Base-by-base conservation (phyloP, 2,113 vertebrate genomes). In the Ranitomeya variabilis region DNA sequence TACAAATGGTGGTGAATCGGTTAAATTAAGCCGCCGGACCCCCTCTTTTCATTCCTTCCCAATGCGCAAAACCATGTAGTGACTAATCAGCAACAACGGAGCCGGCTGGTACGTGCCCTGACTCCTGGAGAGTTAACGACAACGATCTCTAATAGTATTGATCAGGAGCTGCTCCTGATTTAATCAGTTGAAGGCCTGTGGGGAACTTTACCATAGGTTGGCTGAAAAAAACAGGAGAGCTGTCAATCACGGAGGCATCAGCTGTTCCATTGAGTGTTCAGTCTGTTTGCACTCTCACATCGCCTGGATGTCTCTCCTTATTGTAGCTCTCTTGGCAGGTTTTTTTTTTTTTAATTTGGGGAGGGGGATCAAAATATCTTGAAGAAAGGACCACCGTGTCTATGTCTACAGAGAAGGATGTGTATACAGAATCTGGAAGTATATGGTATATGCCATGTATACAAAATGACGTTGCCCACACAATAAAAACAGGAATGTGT, bases 191-290 rank as follows among this genome's bases (percentile, higher is more conserved):
- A 52, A 76, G 86, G 86, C 87, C 89, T 84, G 71, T 45, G 69
- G 80, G 78, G 23, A 19, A 92, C 91, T 91, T 93, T 91, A 92
- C 87, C 93, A 89, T 90, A 90, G 92, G 87, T 91, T 92, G 91
- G 92, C 94, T 92, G 91, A 93, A 92, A 92, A 31, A 93, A 94
- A 94, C 91, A 90, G 93, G 89, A 83, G 90, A 89, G 90, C 91
- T 94, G 94, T 95, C 93, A 93, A 93, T 95, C 94, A 94, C 88
- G 8, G 12, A 54, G 37, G 81, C 67, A 90, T 92, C 91, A 91
- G 89, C 87, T 90, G 86, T 74, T 71, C 93, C 91, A 92, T 89
- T 87, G 85, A 92, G 91, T 92, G 91, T 91, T 64, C 88, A 87
- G 5, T 8, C 64, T 78, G 67, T n/a, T 57, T 73, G 51, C 74